A percentile compares a stretch with the other conserved stretches of the same genome.
Conservation (phyloP, 2,797 vertebrate genomes). For the Spondyliosoma cantharus region DNA sequence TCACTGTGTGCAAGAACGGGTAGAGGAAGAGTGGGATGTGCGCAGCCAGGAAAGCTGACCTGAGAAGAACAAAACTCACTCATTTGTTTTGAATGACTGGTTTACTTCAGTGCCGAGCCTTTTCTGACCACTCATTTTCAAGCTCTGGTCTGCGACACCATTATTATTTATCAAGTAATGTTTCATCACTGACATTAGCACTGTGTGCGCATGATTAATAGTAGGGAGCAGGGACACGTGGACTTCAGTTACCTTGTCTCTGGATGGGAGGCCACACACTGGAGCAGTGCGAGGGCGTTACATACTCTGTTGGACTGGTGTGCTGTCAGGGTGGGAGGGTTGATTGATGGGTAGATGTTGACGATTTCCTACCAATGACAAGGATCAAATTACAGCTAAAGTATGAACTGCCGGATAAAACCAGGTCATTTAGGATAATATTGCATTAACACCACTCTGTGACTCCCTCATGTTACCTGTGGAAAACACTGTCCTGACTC, state of each 20-base stretch:
- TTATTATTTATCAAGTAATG: background rate
- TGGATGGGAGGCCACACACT: slow-evolving; percentile 95
- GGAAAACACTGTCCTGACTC: background rate
- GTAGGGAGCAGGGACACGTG: background rate
- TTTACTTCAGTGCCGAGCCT: background rate
- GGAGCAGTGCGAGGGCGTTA: slow-evolving; percentile 92
- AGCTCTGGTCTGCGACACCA: background rate
- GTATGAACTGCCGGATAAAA: background rate
- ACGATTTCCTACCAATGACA: slow-evolving; percentile 89
- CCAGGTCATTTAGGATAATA: background rate
- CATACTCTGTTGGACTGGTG: slow-evolving; percentile 97
- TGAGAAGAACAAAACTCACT: slow-evolving; percentile 59
- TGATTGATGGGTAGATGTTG: slow-evolving; percentile 98
- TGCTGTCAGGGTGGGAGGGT: slow-evolving; percentile 93
- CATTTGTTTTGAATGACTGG: background rate
- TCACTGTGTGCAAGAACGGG: slow-evolving; percentile 95
- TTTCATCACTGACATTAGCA: too few species aligned
- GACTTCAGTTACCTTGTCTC: slow-evolving; percentile 87
- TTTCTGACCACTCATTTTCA: background rate
- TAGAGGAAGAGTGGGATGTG: slow-evolving; percentile 88
- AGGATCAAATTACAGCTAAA: slow-evolving; percentile 17
- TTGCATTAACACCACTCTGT: background rate
- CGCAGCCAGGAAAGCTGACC: slow-evolving; percentile 84
- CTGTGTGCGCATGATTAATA: too few species aligned
- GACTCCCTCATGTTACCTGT: background rate